These are phyloP conservation scores for Pasiphila rectangulata DNA, from an alignment of 2,888 invertebrate species.

Conservation along the genomic window DNA sequence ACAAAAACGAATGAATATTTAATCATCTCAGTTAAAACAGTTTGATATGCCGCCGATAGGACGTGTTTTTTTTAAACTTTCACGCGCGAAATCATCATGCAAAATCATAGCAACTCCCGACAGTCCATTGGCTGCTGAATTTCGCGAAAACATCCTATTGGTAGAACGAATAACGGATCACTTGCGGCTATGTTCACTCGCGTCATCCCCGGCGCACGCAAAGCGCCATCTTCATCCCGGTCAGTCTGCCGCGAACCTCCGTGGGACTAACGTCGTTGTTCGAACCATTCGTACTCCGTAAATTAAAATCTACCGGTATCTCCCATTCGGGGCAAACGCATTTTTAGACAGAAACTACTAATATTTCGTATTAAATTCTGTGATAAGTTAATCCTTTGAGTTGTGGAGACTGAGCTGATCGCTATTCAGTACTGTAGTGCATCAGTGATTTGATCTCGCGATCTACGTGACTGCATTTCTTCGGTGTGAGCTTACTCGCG, in stretches of 20 bases:
- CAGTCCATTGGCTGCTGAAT: slow-evolving; percentile 45
- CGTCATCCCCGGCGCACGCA: slow-evolving; percentile 52
- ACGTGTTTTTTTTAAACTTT: slow-evolving; percentile 52
- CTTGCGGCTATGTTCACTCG: slow-evolving; percentile 62
- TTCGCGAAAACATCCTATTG: slow-evolving; percentile 46
- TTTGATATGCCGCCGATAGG: slow-evolving; percentile 28
- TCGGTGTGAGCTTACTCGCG: slow-evolving; percentile 65
- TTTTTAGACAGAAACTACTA: slow-evolving; percentile 41
- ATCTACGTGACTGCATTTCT: slow-evolving; percentile 70
- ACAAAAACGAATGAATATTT: slow-evolving; percentile 42
- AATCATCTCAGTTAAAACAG: slow-evolving; percentile 45
- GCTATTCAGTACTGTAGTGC: slow-evolving; percentile 58
- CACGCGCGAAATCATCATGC: slow-evolving; percentile 55
- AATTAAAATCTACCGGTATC: slow-evolving; percentile 48
- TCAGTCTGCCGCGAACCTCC: slow-evolving; percentile 73
- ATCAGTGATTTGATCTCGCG: slow-evolving; percentile 68
- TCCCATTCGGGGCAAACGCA: slow-evolving; percentile 47
- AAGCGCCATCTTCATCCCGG: slow-evolving; percentile 65
- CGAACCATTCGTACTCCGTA: slow-evolving; percentile 33
- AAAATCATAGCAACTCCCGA: slow-evolving; percentile 39
- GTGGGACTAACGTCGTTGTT: slow-evolving; percentile 57
- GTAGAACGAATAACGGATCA: slow-evolving; percentile 50
- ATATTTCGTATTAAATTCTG: slow-evolving; percentile 44
- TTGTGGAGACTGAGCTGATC: slow-evolving; percentile 56
- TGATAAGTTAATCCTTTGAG: slow-evolving; percentile 62